Evolutionary conservation across 2,888 invertebrate genomes (phyloP).

Genomic region (Achlya flavicornis): DNA sequence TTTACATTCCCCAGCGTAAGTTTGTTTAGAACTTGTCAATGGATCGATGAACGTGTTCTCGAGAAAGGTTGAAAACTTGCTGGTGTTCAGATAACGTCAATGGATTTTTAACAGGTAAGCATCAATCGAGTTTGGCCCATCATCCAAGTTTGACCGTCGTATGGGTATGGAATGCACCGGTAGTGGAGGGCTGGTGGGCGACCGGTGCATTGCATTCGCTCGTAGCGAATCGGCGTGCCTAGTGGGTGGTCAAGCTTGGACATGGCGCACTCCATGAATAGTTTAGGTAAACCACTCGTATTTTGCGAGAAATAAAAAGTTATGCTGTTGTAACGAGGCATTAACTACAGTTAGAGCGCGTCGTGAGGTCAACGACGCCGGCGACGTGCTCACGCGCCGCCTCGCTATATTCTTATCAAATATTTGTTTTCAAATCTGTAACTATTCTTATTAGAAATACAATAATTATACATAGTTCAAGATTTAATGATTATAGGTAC

Average conservation of each 20-base stretch:
- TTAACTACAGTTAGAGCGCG: conserved; percentile 29
- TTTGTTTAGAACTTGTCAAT: conserved; percentile 1
- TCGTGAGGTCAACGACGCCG: conserved; percentile 37
- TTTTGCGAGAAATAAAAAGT: neutral
- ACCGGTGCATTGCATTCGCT: conserved; percentile 22
- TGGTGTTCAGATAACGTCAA: conserved; percentile 40
- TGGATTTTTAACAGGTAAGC: conserved; percentile 72
- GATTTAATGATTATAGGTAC: neutral
- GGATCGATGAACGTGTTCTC: conserved; percentile 8
- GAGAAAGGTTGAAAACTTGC: conserved; percentile 16
- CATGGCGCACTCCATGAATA: neutral
- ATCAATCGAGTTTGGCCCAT: conserved; percentile 28
- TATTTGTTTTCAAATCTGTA: conserved; percentile 4
- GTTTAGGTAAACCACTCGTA: neutral
- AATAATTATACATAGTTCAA: neutral
- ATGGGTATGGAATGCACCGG: conserved; percentile 54
- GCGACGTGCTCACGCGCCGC: conserved; percentile 18
- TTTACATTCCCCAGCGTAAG: conserved; percentile 5
- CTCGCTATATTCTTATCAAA: neutral
- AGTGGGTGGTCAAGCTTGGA: neutral
- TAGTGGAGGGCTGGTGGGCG: conserved; percentile 28
- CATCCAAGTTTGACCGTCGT: conserved; percentile 28
- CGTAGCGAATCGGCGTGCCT: conserved; percentile 15
- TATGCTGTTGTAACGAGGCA: conserved; percentile 15
- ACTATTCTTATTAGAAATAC: conserved; percentile 15